These are phyloP conservation scores for Caenorhabditis doughertyi DNA, from an alignment of 2,888 invertebrate genomes.

Conservation along the genomic window DNA sequence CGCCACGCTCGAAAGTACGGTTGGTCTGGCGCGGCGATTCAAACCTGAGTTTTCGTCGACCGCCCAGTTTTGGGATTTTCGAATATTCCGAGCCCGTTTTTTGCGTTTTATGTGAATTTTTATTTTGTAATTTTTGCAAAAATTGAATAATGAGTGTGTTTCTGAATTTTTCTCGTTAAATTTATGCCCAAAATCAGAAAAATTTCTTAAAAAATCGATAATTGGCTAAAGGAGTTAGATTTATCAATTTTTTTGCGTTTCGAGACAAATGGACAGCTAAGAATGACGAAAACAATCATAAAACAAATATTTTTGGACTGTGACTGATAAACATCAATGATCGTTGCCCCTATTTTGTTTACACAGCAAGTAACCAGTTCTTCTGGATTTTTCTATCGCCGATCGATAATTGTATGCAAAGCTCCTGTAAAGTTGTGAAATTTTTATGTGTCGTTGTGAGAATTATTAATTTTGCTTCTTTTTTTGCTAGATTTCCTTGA, in stretches of 20 bases:
- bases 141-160: neutral
- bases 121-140: neutral
- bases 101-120: conserved; percentile 6
- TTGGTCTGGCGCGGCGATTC: conserved; percentile 54
- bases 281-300: conserved; percentile 17
- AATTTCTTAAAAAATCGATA: neutral
- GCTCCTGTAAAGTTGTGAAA: neutral
- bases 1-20: conserved; percentile 53
- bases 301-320: conserved; percentile 18
- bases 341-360: neutral
- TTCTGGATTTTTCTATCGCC: conserved; percentile 19
- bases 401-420: conserved; percentile 26
- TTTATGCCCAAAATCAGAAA: neutral
- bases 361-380: conserved; percentile 23
- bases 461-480: neutral
- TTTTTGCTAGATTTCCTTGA: neutral
- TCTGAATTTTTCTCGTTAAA: neutral
- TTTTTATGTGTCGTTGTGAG: neutral
- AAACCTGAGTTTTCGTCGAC: conserved; percentile 46
- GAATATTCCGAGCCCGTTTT: neutral
- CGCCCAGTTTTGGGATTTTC: conserved; percentile 63
- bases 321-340: conserved; percentile 38
- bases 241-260: neutral
- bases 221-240: too few species aligned
- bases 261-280: neutral